phyloP scores from a whole-genome alignment of 2,113 vertebrate genomes.

The Tylochromis polylepis region DNA sequence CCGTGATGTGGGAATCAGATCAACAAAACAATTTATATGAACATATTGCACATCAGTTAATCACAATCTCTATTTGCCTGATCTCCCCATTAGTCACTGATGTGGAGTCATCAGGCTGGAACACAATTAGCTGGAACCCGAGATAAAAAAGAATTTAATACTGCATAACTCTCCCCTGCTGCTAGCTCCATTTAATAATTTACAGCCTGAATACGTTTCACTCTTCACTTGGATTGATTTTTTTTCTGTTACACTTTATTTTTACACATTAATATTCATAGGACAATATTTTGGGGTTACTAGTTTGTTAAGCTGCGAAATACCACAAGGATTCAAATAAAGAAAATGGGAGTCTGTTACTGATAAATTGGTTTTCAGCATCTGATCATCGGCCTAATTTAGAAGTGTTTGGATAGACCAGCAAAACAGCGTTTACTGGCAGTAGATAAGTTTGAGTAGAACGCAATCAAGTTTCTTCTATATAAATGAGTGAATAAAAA shows the following conservation, averaged over 20 bases:
- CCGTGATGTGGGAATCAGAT: not conserved
- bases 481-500: not conserved
- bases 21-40: not conserved
- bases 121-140: slow-evolving; percentile 24
- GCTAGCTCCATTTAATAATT: not conserved
- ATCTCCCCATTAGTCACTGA: not conserved
- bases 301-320: not conserved
- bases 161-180: slow-evolving; percentile 23
- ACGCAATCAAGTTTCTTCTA: not conserved
- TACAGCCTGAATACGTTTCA: not conserved
- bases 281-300: not conserved
- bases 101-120: slow-evolving; percentile 24
- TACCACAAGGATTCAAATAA: not conserved
- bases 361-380: not conserved
- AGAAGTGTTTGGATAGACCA: not conserved
- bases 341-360: not conserved
- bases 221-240: not conserved
- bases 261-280: not conserved
- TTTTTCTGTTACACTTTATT: not conserved
- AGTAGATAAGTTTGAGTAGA: not conserved
- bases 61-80: not conserved
- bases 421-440: not conserved
- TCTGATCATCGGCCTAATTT: not conserved
- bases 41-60: not conserved
- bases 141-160: slow-evolving; percentile 19